phyloP scores from a whole-genome alignment of 2,888 invertebrate species.

The Archaeoteleia sp. region DNA sequence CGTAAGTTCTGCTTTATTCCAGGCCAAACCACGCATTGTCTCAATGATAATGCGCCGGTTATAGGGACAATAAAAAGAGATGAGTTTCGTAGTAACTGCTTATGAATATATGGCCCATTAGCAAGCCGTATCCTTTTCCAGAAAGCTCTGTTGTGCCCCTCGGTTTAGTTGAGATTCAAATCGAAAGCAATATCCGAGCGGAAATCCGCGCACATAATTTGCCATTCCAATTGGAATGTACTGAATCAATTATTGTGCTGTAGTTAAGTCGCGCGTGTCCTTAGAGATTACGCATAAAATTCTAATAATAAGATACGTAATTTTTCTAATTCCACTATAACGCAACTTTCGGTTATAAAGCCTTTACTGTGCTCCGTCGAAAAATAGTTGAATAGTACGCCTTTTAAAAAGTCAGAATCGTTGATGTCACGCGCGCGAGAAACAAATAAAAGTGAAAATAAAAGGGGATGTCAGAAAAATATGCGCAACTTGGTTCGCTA shows the following conservation, averaged over 20 bases:
- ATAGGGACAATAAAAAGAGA: slow-evolving; percentile 52
- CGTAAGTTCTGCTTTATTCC: slow-evolving; percentile 52
- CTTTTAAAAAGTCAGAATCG: slow-evolving; percentile 7
- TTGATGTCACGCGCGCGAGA: not conserved
- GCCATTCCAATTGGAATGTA: slow-evolving; percentile 7
- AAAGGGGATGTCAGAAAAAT: not conserved
- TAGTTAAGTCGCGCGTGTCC: not conserved
- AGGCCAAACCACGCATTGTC: slow-evolving; percentile 50
- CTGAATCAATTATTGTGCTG: slow-evolving; percentile 40
- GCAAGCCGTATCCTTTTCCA: slow-evolving; percentile 47
- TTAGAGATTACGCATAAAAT: no score
- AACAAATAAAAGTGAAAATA: not conserved
- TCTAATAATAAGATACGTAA: no score
- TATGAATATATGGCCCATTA: slow-evolving; percentile 53
- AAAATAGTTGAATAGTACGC: not conserved
- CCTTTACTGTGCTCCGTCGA: no score
- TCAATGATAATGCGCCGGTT: slow-evolving; percentile 51
- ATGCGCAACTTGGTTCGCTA: not conserved
- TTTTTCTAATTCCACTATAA: no score
- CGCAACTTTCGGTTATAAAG: no score
- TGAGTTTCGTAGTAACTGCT: slow-evolving; percentile 52
- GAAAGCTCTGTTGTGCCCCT: slow-evolving; percentile 20
- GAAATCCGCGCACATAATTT: slow-evolving; percentile 45
- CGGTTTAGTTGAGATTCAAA: slow-evolving; percentile 42
- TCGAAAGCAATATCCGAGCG: slow-evolving; percentile 49